These are phyloP conservation scores for Drosophila maculinotata DNA, from an alignment of 2,888 invertebrate species.

Conservation along the genomic window DNA sequence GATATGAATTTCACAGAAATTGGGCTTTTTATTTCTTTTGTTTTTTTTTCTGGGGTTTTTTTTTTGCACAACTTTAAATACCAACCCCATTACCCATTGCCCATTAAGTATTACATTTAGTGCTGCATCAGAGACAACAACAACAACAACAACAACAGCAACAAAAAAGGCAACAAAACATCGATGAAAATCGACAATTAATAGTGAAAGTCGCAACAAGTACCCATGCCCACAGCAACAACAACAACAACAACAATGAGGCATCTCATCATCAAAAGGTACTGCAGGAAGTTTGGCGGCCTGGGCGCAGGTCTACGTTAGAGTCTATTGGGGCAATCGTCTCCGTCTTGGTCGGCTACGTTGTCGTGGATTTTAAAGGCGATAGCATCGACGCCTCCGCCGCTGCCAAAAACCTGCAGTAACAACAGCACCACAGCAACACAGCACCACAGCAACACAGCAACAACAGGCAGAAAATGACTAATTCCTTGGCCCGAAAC, in stretches of 20 bases:
- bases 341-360: conserved; percentile 15
- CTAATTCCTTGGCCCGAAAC: conserved; percentile 71
- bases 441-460: conserved; percentile 4
- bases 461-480: conserved; percentile 50
- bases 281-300: conserved; percentile 70
- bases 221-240: conserved; percentile 27
- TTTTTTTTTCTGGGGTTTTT: conserved; percentile 17
- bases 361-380: conserved; percentile 80
- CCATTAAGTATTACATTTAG: conserved; percentile 72
- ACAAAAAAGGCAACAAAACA: conserved; percentile 49
- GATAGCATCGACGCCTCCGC: conserved; percentile 80
- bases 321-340: conserved; percentile 55
- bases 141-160: conserved; percentile 19
- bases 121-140: conserved; percentile 54
- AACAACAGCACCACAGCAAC: conserved; percentile 8
- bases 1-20: conserved; percentile 75
- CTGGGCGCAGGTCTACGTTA: conserved; percentile 49
- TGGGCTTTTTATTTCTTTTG: conserved; percentile 47
- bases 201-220: conserved; percentile 77
- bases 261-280: conserved; percentile 67
- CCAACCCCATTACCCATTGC: conserved; percentile 79
- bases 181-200: conserved; percentile 82
- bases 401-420: conserved; percentile 42
- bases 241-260: conserved; percentile 34
- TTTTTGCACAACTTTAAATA: conserved; percentile 76